Evolutionary conservation across 2,888 invertebrate genomes (phyloP).

Genomic region (Cybosia mesomella): DNA sequence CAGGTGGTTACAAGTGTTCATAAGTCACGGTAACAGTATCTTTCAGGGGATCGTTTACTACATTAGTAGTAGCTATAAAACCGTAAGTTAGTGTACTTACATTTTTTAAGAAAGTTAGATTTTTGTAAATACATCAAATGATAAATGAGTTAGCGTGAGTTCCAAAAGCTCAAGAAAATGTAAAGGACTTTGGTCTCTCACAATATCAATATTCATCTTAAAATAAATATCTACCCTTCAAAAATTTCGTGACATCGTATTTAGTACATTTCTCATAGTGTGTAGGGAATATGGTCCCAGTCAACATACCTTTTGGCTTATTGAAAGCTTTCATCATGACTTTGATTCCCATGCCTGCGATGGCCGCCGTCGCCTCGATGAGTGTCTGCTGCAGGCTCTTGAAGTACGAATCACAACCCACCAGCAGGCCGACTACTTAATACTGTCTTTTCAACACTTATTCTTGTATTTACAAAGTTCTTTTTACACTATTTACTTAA

Average conservation of each 20-base stretch:
- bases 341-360: constrained; percentile 94
- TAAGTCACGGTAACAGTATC: not conserved
- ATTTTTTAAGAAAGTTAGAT: too few relatives aligned
- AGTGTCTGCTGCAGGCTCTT: constrained; percentile 68
- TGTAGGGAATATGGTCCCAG: not conserved
- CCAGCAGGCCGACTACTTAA: constrained; percentile 51
- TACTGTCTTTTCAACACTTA: constrained; percentile 57
- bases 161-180: not conserved
- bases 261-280: not conserved
- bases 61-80: not conserved
- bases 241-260: not conserved
- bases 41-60: not conserved
- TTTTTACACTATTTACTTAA: constrained; percentile 59
- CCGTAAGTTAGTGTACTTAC: not conserved
- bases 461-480: constrained; percentile 60
- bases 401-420: constrained; percentile 60
- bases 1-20: not conserved
- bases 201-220: too few relatives aligned
- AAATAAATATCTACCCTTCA: not conserved
- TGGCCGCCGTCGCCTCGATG: constrained; percentile 78
- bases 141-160: not conserved
- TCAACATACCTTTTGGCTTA: constrained; percentile 91
- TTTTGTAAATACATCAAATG: too few relatives aligned
- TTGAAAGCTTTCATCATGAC: constrained; percentile 94
- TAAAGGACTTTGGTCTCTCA: not conserved